phyloP scores from a whole-genome alignment of 2,888 invertebrate species.

The Eueremaeus valkanovi region DNA sequence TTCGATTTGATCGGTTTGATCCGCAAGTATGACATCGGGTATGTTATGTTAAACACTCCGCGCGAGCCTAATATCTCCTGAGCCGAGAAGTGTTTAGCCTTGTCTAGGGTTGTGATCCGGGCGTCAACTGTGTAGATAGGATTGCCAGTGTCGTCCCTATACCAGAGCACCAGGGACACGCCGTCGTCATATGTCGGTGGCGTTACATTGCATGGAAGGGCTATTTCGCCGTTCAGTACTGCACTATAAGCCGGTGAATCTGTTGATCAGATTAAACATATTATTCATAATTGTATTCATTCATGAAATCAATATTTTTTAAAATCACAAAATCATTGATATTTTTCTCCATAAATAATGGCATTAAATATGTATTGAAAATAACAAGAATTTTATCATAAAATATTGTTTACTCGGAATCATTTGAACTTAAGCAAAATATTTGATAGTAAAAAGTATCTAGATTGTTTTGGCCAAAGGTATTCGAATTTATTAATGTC shows the following conservation, averaged over 20 bases:
- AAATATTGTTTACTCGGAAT: too few relatives aligned
- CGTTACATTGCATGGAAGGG: constrained; percentile 41
- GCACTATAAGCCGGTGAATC: constrained; percentile 40
- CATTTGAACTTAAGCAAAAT: too few relatives aligned
- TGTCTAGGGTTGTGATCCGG: constrained; percentile 17
- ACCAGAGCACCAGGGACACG: constrained; percentile 42
- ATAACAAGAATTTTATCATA: too few relatives aligned
- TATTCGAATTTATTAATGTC: too few relatives aligned
- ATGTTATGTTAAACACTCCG: constrained; percentile 40
- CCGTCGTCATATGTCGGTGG: constrained; percentile 38
- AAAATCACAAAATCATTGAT: too few relatives aligned
- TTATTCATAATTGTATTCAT: too few relatives aligned
- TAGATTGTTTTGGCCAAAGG: too few relatives aligned
- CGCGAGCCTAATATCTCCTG: not conserved
- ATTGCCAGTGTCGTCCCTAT: constrained; percentile 34
- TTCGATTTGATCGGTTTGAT: constrained; percentile 36
- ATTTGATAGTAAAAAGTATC: too few relatives aligned
- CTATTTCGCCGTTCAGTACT: constrained; percentile 30
- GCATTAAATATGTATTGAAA: too few relatives aligned
- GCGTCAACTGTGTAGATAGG: constrained; percentile 42
- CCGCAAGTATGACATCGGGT: constrained; percentile 36
- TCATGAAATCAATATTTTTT: too few relatives aligned
- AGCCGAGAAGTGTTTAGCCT: constrained; percentile 39
- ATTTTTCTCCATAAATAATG: too few relatives aligned
- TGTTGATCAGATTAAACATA: too few relatives aligned